These are phyloP conservation scores for Belonocnema kinseyi DNA, from an alignment of 1,140 invertebrate species.

Conservation along the genomic window DNA sequence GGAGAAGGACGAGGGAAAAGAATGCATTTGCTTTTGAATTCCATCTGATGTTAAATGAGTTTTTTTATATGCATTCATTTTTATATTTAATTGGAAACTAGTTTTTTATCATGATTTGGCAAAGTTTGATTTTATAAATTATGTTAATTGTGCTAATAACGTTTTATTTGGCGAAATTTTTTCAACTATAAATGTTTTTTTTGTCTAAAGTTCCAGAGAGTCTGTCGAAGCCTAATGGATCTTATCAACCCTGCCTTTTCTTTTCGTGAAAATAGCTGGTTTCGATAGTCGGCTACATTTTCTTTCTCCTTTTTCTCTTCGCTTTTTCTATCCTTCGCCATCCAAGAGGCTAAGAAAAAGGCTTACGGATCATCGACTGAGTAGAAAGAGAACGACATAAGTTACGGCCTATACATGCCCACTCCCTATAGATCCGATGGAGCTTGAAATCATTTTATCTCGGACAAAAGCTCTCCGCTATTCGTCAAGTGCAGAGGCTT, in stretches of 20 bases:
- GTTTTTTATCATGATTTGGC: too few relatives aligned
- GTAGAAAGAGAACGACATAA: conserved; percentile 39
- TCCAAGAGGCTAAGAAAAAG: conserved; percentile 18
- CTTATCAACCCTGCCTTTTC: not conserved
- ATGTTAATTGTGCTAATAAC: too few relatives aligned
- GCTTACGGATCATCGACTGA: conserved; percentile 37
- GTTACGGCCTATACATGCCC: conserved; percentile 44
- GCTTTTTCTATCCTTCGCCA: conserved; percentile 13
- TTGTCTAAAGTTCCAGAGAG: not conserved
- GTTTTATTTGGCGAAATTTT: too few relatives aligned
- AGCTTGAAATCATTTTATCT: conserved; percentile 59
- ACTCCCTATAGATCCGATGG: conserved; percentile 44
- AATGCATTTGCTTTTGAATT: too few relatives aligned
- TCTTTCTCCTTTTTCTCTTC: not conserved
- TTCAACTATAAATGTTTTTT: too few relatives aligned
- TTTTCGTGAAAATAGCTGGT: conserved; percentile 15
- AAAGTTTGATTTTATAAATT: too few relatives aligned
- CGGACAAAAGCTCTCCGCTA: conserved; percentile 43
- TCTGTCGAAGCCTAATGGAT: not conserved
- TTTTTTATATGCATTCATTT: too few relatives aligned
- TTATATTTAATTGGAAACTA: too few relatives aligned
- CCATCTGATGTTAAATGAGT: too few relatives aligned
- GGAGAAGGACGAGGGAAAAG: too few relatives aligned
- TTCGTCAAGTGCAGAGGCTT: conserved; percentile 44
- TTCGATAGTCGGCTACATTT: not conserved